Percentiles rank a stretch among this genome's conserved stretches.
Evolutionary conservation across 2,113 vertebrate genomes (phyloP).

Genomic region (Burhinus bistriatus): DNA sequence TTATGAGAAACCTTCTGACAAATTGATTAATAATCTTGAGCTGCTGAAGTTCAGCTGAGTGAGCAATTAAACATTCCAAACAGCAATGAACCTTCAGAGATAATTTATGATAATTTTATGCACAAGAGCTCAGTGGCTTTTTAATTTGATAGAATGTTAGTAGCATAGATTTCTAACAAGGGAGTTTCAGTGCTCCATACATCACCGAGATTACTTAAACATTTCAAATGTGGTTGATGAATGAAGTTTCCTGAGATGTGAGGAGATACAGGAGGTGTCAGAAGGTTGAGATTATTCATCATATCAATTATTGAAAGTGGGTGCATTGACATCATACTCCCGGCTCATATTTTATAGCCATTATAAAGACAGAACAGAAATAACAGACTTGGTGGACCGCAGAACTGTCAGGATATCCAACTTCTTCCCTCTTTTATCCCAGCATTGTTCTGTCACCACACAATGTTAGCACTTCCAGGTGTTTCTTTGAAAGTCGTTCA

Average conservation of each 20-base stretch:
- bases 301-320: constrained; percentile 97
- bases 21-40: constrained; percentile 79
- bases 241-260: constrained; percentile 86
- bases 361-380: constrained; percentile 82
- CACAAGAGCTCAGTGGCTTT: constrained; percentile 83
- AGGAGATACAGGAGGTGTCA: constrained; percentile 85
- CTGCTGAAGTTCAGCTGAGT: constrained; percentile 77
- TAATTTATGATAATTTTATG: constrained; percentile 89
- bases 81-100: constrained; percentile 80
- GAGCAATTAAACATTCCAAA: constrained; percentile 86
- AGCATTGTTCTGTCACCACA: background rate
- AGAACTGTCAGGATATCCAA: constrained; percentile 58
- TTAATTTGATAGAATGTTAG: constrained; percentile 93
- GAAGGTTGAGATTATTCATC: constrained; percentile 94
- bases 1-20: constrained; percentile 74
- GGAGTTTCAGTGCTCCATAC: constrained; percentile 86
- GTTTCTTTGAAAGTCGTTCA: background rate
- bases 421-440: background rate
- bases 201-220: constrained; percentile 91
- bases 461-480: background rate
- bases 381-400: constrained; percentile 69
- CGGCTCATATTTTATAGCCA: constrained; percentile 86
- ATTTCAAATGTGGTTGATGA: constrained; percentile 90
- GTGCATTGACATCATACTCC: constrained; percentile 90
- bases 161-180: constrained; percentile 84